Conservation (phyloP, 1,140 invertebrate species). For the Anadara kagoshimensis region DNA sequence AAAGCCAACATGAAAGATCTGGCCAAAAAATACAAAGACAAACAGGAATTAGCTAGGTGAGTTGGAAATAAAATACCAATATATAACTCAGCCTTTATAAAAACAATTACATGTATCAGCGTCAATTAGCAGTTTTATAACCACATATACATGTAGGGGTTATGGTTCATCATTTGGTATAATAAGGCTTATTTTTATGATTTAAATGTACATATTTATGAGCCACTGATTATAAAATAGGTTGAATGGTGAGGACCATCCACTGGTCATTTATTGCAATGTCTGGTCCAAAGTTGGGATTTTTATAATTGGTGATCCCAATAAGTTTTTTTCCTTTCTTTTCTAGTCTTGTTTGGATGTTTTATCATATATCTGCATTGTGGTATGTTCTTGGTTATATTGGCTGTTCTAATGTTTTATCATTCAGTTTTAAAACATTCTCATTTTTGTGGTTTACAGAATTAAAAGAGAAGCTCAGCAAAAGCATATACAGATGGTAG, state of each 20-base stretch:
- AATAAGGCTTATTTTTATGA: not conserved
- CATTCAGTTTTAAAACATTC: not conserved
- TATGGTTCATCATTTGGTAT: too few relatives aligned
- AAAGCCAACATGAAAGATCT: conserved; percentile 90
- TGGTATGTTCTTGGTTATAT: not conserved
- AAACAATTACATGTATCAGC: not conserved
- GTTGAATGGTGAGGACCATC: too few relatives aligned
- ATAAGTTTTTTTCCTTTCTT: not conserved
- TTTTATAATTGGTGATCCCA: not conserved
- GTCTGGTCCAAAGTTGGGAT: not conserved
- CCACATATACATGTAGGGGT: not conserved
- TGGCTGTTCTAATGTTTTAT: not conserved
- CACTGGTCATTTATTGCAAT: too few relatives aligned
- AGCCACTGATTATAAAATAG: too few relatives aligned
- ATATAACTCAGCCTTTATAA: too few relatives aligned
- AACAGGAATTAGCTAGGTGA: conserved; percentile 88
- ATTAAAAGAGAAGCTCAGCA: conserved; percentile 74
- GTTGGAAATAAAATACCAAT: not conserved
- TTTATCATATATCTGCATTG: not conserved
- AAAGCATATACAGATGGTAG: conserved; percentile 73
- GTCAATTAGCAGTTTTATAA: not conserved
- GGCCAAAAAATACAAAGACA: conserved; percentile 87
- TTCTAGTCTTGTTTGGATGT: not conserved
- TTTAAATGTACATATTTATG: not conserved
- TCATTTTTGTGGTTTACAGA: conserved; percentile 56